Percentiles rank a stretch among this genome's conserved stretches.
phyloP scores from a whole-genome alignment of 2,888 invertebrate genomes.

The Calameuta pallipes region DNA sequence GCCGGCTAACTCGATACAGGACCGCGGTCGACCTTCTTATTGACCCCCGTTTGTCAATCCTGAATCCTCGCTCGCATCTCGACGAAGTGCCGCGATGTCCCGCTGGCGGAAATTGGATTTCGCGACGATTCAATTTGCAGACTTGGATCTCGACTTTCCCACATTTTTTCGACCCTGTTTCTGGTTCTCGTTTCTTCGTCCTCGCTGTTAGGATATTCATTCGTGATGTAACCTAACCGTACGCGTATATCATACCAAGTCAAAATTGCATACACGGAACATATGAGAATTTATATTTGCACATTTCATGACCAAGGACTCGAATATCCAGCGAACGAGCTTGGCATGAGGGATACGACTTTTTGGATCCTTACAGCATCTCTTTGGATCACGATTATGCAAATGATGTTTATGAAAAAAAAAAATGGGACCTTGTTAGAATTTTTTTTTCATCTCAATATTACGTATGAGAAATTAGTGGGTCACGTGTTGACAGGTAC shows the following conservation, averaged over 20 bases:
- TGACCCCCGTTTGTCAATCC: conserved; percentile 37
- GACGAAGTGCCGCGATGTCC: not conserved
- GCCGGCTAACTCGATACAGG: conserved; percentile 42
- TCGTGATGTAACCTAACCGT: not conserved
- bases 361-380: too few relatives aligned
- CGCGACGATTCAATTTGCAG: not conserved
- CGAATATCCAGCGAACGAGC: not conserved
- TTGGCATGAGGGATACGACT: not conserved
- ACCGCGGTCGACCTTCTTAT: conserved; percentile 27
- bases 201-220: not conserved
- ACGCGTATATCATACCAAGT: not conserved
- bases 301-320: not conserved
- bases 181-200: not conserved
- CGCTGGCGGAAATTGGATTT: not conserved
- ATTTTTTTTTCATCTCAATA: not conserved
- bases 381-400: not conserved
- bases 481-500: not conserved
- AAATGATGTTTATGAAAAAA: not conserved
- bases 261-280: not conserved
- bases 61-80: conserved; percentile 11
- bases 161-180: not conserved
- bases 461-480: not conserved
- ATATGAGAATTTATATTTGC: not conserved
- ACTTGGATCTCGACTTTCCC: not conserved
- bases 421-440: conserved; percentile 23